Evolutionary conservation across 1,140 invertebrate genomes (phyloP), one percentile per base, ranked within the genome.

Genomic region (Meloidogyne exigua): DNA sequence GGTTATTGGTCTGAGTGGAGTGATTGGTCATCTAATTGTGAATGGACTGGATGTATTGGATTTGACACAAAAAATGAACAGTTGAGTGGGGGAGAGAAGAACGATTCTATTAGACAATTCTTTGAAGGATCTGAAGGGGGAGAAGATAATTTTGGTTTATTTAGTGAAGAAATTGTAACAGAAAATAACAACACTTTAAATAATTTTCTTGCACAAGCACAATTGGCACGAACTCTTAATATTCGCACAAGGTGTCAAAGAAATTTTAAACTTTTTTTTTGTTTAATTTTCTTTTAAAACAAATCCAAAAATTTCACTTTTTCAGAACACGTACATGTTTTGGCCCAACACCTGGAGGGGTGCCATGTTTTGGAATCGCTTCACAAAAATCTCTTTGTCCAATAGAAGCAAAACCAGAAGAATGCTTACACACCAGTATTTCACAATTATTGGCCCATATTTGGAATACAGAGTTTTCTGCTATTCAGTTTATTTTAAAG

Each of bases 261-360:
- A 57, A n/a, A n/a, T n/a, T 57, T 18, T n/a, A 49, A 15, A 49
- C 15, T 18, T 49, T 49, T 49, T 32, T 32, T 2, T 32, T 32
- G 2, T 32, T n/a, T n/a, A n/a, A n/a, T n/a, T n/a, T n/a, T n/a
- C n/a, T n/a, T n/a, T n/a, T n/a, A n/a, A n/a, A n/a, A n/a, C n/a
- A n/a, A n/a, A n/a, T n/a, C n/a, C n/a, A n/a, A n/a, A n/a, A 49
- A 18, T 49, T 1, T 18, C 15, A 1, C 5, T n/a, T n/a, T 26
- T 57, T 3, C 57, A 73, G 72, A 21, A 73, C 21, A n/a, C 57
- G 72, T 9, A 25, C 36, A 25, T 73, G 72, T 39, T 13, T 93
- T 0, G 88, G 89, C 13, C 92, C 94, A 0, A 89, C 90, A 64
- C 90, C 92, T 84, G 93, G 92, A 0, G 94, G 94, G 4, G 87